A percentile compares a stretch with the other conserved stretches of the same genome.
phyloP scores from a whole-genome alignment of 2,113 vertebrate species.

The Boleophthalmus pectinirostris region DNA sequence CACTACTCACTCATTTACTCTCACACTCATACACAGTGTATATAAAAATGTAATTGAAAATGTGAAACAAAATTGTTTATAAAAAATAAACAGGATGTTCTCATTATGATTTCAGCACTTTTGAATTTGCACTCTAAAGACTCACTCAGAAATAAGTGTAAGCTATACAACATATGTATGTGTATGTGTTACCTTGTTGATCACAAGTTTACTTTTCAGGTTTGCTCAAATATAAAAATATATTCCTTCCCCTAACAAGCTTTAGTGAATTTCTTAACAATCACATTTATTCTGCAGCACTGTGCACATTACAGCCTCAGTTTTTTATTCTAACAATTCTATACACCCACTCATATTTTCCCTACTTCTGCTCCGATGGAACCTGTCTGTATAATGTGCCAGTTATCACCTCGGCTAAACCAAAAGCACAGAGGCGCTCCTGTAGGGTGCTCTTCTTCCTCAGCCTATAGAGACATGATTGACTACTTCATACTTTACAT shows the following conservation, averaged over 20 bases:
- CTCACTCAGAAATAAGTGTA: conserved; percentile 8
- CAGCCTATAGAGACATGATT: conserved; percentile 9
- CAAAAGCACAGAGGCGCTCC: conserved; percentile 19
- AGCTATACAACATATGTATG: background rate
- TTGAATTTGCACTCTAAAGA: conserved; percentile 3
- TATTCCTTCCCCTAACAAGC: background rate
- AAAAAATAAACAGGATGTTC: conserved; percentile 22
- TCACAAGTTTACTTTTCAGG: background rate
- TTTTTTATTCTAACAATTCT: conserved; percentile 31
- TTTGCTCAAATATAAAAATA: conserved; percentile 3
- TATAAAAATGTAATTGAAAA: too few species aligned
- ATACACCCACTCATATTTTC: conserved; percentile 33
- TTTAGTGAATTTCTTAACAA: background rate
- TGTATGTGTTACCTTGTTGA: background rate
- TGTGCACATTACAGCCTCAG: conserved; percentile 23
- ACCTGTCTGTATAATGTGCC: conserved; percentile 31
- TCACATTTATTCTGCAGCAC: background rate
- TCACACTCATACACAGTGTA: background rate
- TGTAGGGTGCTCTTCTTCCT: conserved; percentile 9
- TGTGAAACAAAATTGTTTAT: background rate
- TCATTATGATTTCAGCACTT: conserved; percentile 4
- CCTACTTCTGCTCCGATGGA: conserved; percentile 20
- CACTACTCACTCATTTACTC: background rate
- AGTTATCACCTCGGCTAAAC: conserved; percentile 31
- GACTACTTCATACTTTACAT: conserved; percentile 20